Conservation (phyloP, 2,113 vertebrate genomes). For the Aplodontia rufa region DNA sequence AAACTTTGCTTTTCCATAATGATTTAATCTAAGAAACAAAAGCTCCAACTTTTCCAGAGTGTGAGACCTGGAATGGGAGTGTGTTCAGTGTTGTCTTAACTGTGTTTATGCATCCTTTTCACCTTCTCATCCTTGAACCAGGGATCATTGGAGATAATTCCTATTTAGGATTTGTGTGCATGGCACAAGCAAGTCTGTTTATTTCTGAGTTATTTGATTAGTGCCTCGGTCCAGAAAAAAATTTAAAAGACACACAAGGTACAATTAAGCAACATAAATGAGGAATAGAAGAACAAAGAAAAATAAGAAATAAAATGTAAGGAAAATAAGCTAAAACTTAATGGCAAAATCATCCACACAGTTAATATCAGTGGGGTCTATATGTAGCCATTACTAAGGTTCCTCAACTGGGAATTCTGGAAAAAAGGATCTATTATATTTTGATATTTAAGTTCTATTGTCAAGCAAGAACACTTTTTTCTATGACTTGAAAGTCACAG, state of each 20-base stretch:
- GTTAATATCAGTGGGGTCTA: background rate
- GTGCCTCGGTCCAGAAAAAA: background rate
- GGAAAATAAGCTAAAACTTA: background rate
- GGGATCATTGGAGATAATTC: background rate
- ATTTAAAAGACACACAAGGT: background rate
- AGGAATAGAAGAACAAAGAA: background rate
- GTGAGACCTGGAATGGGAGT: background rate
- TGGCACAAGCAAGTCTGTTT: background rate
- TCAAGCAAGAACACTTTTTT: background rate
- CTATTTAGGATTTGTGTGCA: background rate
- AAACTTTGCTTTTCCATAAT: background rate
- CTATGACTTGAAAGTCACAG: background rate
- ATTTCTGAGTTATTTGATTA: background rate
- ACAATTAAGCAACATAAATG: background rate
- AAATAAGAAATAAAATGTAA: background rate
- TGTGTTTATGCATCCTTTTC: background rate
- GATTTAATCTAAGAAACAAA: background rate
- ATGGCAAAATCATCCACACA: background rate
- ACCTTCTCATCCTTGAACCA: background rate
- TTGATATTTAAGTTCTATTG: background rate
- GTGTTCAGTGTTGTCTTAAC: background rate
- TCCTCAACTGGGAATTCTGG: background rate
- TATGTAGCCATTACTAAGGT: background rate
- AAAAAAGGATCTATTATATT: background rate
- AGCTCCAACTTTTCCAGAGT: background rate